Evolutionary conservation across 2,888 invertebrate species (phyloP), one percentile per base, ranked within the genome.

Genomic region (Calliopum simillimum): DNA sequence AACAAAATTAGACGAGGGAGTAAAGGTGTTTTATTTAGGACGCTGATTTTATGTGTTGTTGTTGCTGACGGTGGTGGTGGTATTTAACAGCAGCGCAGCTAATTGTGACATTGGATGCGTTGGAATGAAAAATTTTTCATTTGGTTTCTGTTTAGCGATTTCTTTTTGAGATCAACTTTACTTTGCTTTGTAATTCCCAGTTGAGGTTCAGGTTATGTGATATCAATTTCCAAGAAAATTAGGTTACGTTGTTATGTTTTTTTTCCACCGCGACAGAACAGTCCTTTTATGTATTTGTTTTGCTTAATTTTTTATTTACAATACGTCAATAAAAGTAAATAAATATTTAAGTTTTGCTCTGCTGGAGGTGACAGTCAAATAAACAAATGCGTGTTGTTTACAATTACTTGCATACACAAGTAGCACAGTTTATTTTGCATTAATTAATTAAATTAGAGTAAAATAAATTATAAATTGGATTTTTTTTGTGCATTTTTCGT

Each of bases 221-320:
- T 72, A 70, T 72, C 72, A 72, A 70, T 74, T 69, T 70, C 66
- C 46, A 19, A 51, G 46, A 67, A 21, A n/a, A 46, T 46, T 58
- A 47, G 21, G 47, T 58, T 49, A 25, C 12, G 58, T 33, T n/a
- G n/a, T n/a, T n/a, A n/a, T n/a, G n/a, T n/a, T n/a, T 4, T 68
- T 19, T 13, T 69, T 23, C n/a, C 21, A 44, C 55, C 44, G 23
- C 41, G 64, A 25, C 43, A 44, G 11, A 49, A 25, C 43, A 44
- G 11, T 25, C 53, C 53, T 64, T 51, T 71, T 63, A 21, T 33
- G 33, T 69, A 56, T 56, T 33, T 8, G 12, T 69, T 55, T 33
- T 33, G 33, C 33, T 5, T 33, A 33, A 33, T 33, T 33, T 33
- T 33, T 33, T 33, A 3, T 33, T 8, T 33, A 33, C 33, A 33